phyloP scores from a whole-genome alignment of 2,113 vertebrate genomes.

The Thomomys bottae region DNA sequence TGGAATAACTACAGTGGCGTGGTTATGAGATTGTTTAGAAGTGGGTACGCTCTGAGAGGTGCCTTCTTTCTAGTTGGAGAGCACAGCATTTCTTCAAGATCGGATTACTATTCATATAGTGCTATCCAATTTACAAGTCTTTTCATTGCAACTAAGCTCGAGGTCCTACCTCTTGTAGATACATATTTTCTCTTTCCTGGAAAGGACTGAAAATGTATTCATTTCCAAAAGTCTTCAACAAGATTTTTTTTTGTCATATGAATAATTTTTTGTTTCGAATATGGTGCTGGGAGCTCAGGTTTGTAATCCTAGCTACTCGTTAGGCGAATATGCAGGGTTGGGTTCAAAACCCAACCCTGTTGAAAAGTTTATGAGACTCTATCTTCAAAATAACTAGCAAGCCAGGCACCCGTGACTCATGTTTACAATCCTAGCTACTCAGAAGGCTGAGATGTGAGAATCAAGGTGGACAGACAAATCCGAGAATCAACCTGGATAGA shows the following conservation, averaged over 20 bases:
- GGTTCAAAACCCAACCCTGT: too few relatives aligned
- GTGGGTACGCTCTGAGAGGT: background rate
- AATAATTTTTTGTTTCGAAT: background rate
- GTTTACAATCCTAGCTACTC: too few relatives aligned
- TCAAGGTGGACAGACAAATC: too few relatives aligned
- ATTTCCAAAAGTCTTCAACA: background rate
- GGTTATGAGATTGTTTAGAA: background rate
- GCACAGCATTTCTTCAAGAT: background rate
- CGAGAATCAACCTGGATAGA: too few relatives aligned
- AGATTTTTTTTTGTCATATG: background rate
- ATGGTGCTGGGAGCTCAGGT: too few relatives aligned
- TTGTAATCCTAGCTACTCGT: too few relatives aligned
- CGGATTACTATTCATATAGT: accelerated
- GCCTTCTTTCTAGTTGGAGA: background rate
- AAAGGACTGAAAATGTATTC: background rate
- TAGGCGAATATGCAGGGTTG: too few relatives aligned
- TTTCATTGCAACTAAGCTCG: background rate
- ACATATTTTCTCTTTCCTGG: background rate
- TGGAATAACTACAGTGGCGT: background rate
- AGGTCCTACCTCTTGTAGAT: background rate
- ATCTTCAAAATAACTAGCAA: too few relatives aligned
- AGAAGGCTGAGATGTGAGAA: too few relatives aligned
- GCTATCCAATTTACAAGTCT: background rate
- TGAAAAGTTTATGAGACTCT: too few relatives aligned
- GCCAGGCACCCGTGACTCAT: too few relatives aligned